Evolutionary conservation across 2,888 invertebrate species (phyloP).

Genomic region (Aplocera efformata): DNA sequence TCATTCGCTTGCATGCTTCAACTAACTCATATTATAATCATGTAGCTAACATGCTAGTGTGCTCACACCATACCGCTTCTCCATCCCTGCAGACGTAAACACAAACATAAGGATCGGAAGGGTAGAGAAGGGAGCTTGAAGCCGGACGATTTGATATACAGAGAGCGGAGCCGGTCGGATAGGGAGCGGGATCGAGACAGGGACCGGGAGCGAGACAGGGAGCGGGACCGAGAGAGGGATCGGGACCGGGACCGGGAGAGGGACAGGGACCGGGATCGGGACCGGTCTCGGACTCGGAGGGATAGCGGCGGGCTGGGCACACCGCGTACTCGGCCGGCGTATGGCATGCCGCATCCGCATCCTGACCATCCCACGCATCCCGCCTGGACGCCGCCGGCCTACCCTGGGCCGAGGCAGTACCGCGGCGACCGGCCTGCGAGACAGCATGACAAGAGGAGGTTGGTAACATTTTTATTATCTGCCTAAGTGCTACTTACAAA

Average conservation of each 20-base stretch:
- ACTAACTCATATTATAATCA: conserved; percentile 33
- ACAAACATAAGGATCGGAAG: conserved; percentile 74
- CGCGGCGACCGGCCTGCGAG: conserved; percentile 70
- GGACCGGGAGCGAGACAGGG: conserved; percentile 79
- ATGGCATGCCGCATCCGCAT: conserved; percentile 49
- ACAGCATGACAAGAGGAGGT: conserved; percentile 84
- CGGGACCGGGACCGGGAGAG: conserved; percentile 78
- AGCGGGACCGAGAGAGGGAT: conserved; percentile 64
- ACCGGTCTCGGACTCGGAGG: conserved; percentile 75
- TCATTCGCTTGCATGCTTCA: conserved; percentile 34
- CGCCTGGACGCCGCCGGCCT: conserved; percentile 64
- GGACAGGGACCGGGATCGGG: conserved; percentile 77
- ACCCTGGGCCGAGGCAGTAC: conserved; percentile 69
- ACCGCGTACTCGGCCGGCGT: conserved; percentile 48
- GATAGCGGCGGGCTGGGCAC: conserved; percentile 56
- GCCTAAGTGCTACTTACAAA: not conserved
- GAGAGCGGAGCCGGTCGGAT: conserved; percentile 70
- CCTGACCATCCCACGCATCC: conserved; percentile 42
- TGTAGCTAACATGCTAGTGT: conserved; percentile 36
- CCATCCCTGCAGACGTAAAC: conserved; percentile 74
- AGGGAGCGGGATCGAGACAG: conserved; percentile 79
- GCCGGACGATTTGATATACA: conserved; percentile 77
- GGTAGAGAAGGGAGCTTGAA: conserved; percentile 71
- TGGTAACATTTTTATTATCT: not conserved
- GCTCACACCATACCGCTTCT: conserved; percentile 72